Conservation (phyloP, 2,113 vertebrate species). For the Acrocephalus arundinaceus region DNA sequence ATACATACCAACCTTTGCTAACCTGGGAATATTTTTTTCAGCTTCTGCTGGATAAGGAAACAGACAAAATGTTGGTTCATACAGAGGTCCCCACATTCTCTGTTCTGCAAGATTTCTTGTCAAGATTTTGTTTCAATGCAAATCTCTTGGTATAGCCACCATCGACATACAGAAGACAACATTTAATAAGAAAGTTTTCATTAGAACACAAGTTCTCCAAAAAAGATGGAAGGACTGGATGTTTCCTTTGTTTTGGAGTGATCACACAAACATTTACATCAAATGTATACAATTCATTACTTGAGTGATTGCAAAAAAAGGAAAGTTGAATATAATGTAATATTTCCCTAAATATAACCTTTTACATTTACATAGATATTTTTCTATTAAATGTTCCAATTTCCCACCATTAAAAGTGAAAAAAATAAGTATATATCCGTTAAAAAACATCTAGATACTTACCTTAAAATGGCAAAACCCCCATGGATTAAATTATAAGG, state of each 20-base stretch:
- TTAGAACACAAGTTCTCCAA: background rate
- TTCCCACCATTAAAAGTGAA: background rate
- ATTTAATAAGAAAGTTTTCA: background rate
- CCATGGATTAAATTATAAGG: background rate
- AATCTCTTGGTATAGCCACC: background rate
- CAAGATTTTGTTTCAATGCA: background rate
- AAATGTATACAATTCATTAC: background rate
- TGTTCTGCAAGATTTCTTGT: background rate
- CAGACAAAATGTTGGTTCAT: background rate
- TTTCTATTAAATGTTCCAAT: background rate
- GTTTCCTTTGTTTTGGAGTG: background rate
- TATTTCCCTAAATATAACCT: background rate
- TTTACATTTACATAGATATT: background rate
- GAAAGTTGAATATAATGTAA: background rate
- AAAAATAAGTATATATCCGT: background rate
- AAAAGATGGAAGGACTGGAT: background rate
- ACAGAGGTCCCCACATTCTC: background rate
- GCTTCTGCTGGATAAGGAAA: background rate
- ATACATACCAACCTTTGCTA: background rate
- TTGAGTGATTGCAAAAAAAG: background rate
- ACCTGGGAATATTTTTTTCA: background rate
- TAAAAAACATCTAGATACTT: background rate
- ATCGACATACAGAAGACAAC: background rate
- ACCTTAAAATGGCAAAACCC: rapidly evolving
- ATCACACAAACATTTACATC: background rate